Evolutionary conservation across 2,888 invertebrate genomes (phyloP), one percentile per base, ranked within the genome.

Genomic region (Napeogenes sylphis): DNA sequence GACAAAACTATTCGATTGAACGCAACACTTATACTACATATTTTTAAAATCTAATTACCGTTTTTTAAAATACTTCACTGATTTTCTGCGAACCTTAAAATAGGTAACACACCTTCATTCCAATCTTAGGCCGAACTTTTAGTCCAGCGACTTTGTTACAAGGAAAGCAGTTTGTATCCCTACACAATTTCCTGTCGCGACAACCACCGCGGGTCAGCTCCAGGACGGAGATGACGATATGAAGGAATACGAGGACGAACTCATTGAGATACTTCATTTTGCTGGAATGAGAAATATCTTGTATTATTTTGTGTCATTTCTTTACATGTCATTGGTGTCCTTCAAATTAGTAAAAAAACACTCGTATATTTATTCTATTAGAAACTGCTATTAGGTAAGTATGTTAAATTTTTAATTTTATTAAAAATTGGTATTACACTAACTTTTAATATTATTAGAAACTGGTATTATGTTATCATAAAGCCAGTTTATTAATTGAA

Each of bases 161-260:
- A 2, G 73, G 72, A 56, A 64, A 64, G 56, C 70, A 73, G 45
- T 64, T 56, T 2, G 65, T 60, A 32, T 68, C 63, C 4, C 61
- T 61, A 46, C 71, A 70, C 51, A 65, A 67, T 12, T 62, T 64
- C 8, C 71, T 61, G 32, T 47, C 56, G 6, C 66, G 57, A 4
- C 63, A 60, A 64, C 69, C 73, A 35, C 71, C 77, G 2, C 71
- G 70, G 0, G 71, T 63, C 61, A 81, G 21, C 47, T 81, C 75
- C 13, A 82, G 45, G 68, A 83, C 62, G 0, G 79, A 80, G 2
- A 85, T 66, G 0, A 73, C 75, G 60, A 85, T 83, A 69, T 84
- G 82, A 0, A 86, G 70, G 56, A 82, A 76, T n/a, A 83, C 73
- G 35, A 87, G 68, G 3, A 84, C 67, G 57, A 85, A 82, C 65